A percentile compares a stretch with the other conserved stretches of the same genome.
Evolutionary conservation across 1,140 invertebrate genomes (phyloP).

Genomic region (Drosophila orena): DNA sequence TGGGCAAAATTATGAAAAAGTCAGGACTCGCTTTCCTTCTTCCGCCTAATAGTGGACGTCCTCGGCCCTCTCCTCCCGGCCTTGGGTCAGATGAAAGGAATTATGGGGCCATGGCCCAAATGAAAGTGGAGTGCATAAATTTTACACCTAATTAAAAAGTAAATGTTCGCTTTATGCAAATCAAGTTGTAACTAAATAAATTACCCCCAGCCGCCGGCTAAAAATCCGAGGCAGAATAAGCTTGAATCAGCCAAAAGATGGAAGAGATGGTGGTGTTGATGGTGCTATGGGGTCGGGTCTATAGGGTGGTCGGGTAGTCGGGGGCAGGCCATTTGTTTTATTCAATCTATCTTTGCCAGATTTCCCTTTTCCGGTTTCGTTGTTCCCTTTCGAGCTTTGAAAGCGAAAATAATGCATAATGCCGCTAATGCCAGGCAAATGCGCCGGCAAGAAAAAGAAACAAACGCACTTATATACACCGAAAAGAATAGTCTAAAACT

Average conservation of each 20-base stretch:
- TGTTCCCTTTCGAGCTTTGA: slow-evolving; percentile 24
- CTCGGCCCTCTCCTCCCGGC: not conserved
- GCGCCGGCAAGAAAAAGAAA: not conserved
- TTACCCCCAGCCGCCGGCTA: slow-evolving; percentile 31
- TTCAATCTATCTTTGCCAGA: slow-evolving; percentile 10
- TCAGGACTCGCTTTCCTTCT: not conserved
- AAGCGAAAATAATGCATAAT: slow-evolving; percentile 61
- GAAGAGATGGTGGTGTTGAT: slow-evolving; percentile 20
- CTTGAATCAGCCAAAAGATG: slow-evolving; percentile 27
- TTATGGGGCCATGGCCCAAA: slow-evolving; percentile 44
- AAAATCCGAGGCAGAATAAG: slow-evolving; percentile 15
- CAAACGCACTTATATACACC: not conserved
- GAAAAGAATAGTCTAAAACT: not conserved
- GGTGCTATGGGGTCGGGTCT: not conserved
- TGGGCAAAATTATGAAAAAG: slow-evolving; percentile 2
- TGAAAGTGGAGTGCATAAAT: slow-evolving; percentile 81
- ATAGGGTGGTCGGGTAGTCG: not conserved
- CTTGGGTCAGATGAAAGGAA: slow-evolving; percentile 32
- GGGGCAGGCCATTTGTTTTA: slow-evolving; percentile 28
- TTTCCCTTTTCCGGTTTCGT: slow-evolving; percentile 13
- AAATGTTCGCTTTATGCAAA: slow-evolving; percentile 82
- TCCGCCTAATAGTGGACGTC: not conserved
- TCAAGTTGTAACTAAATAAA: slow-evolving; percentile 82
- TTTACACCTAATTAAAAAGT: slow-evolving; percentile 83
- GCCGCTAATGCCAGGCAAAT: slow-evolving; percentile 30